Percentiles rank a stretch among this genome's conserved stretches.
Conservation (phyloP, 2,797 vertebrate species). For the Cyclura pinguis region DNA sequence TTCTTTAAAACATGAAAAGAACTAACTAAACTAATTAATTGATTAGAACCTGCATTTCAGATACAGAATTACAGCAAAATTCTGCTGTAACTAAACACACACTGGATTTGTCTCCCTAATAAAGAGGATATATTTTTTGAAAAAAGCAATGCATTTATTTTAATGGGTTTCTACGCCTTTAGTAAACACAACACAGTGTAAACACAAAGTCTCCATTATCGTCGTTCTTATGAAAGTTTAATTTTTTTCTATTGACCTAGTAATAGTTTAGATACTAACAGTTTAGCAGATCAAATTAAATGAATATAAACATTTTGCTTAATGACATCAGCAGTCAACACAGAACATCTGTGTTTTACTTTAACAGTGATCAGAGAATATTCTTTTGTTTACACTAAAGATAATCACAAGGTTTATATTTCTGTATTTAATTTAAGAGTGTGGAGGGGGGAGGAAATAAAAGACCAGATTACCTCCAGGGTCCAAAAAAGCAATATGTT, state of each 20-base stretch:
- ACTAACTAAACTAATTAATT: neutral
- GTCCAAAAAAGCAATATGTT: constrained; percentile 85
- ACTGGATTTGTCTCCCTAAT: constrained; percentile 52
- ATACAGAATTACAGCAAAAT: constrained; percentile 52
- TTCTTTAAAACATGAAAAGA: neutral
- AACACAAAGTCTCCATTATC: constrained; percentile 63
- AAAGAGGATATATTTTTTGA: constrained; percentile 45
- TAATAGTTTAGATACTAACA: constrained; percentile 73
- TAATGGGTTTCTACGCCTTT: constrained; percentile 62
- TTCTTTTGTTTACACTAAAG: constrained; percentile 80
- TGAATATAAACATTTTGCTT: constrained; percentile 76
- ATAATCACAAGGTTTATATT: constrained; percentile 83
- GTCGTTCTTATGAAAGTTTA: constrained; percentile 54
- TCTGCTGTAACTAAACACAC: constrained; percentile 57
- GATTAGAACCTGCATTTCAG: constrained; percentile 20
- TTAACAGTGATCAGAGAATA: constrained; percentile 77
- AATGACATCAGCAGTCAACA: constrained; percentile 77
- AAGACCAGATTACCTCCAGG: constrained; percentile 81
- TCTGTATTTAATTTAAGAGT: constrained; percentile 87
- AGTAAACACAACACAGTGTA: constrained; percentile 66
- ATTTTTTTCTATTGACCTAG: constrained; percentile 70
- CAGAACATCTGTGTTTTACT: constrained; percentile 76
- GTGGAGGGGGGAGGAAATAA: constrained; percentile 64
- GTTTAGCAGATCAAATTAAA: constrained; percentile 77
- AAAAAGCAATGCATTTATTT: constrained; percentile 67